phyloP scores from a whole-genome alignment of 2,797 vertebrate species.

The Gymnopithys bicolor region DNA sequence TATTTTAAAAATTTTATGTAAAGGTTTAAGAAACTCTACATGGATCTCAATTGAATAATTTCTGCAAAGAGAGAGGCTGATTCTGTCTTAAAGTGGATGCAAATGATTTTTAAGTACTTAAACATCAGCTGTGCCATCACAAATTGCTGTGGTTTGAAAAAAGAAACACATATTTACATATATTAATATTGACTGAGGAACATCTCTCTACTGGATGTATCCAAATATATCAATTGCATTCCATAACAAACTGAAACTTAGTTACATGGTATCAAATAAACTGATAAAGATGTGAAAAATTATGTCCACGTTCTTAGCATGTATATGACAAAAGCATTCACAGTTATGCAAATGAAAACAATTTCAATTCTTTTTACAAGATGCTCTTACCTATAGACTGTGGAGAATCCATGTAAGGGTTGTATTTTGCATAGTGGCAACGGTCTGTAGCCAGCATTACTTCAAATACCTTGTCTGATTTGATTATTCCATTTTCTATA shows the following conservation, averaged over 20 bases:
- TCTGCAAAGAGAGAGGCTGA: background rate
- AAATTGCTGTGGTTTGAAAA: background rate
- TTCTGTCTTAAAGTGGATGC: background rate
- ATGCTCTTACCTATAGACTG: constrained; percentile 91
- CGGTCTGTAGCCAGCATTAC: constrained; percentile 97
- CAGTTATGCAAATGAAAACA: background rate
- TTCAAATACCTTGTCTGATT: constrained; percentile 97
- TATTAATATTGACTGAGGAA: background rate
- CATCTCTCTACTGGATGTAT: background rate
- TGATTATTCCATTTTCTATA: constrained; percentile 99
- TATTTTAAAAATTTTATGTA: background rate
- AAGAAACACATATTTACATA: background rate
- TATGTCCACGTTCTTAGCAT: background rate
- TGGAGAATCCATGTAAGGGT: constrained; percentile 99
- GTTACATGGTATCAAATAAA: background rate
- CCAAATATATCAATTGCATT: background rate
- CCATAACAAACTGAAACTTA: background rate
- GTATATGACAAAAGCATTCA: background rate
- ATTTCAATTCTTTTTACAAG: background rate
- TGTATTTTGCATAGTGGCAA: constrained; percentile 93
- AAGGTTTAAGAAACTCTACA: background rate
- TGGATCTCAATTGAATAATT: background rate
- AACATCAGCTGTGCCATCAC: background rate
- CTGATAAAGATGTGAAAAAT: background rate
- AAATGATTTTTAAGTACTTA: background rate